Conservation (phyloP, 2,797 vertebrate species). For the Microhierax caerulescens region DNA sequence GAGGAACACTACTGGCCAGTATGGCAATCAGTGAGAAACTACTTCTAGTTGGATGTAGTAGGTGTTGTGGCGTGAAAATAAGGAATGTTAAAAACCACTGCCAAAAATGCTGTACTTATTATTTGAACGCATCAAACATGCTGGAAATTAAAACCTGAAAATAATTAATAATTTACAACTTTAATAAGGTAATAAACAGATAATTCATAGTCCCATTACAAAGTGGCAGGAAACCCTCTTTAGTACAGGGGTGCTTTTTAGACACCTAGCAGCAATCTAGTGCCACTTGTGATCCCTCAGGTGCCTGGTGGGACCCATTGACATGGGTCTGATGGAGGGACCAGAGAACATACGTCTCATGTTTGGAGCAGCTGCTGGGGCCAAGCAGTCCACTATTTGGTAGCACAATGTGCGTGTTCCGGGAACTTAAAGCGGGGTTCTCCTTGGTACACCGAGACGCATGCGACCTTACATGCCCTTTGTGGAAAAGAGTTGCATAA, state of each 20-base stretch:
- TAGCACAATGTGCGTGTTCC: accelerated
- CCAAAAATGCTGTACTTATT: background rate
- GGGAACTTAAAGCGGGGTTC: background rate
- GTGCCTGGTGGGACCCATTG: background rate
- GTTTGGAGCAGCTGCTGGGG: background rate
- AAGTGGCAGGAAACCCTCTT: background rate
- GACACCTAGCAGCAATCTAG: background rate
- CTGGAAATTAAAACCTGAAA: background rate
- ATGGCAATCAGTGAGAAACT: background rate
- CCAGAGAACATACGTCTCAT: background rate
- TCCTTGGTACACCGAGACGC: accelerated
- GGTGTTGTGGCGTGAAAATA: background rate
- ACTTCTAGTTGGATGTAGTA: background rate
- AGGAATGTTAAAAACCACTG: background rate
- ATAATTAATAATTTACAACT: background rate
- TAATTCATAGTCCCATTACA: background rate
- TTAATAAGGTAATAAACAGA: background rate
- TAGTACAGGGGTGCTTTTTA: background rate
- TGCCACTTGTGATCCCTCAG: background rate
- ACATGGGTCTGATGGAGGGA: background rate
- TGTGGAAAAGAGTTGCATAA: background rate
- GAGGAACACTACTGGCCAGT: background rate
- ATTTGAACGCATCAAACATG: background rate
- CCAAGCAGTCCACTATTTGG: background rate
- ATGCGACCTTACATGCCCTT: background rate